A percentile compares a stretch with the other conserved stretches of the same genome.
Conservation (phyloP, 2,888 invertebrate species). For the Acholoe squamosa region DNA sequence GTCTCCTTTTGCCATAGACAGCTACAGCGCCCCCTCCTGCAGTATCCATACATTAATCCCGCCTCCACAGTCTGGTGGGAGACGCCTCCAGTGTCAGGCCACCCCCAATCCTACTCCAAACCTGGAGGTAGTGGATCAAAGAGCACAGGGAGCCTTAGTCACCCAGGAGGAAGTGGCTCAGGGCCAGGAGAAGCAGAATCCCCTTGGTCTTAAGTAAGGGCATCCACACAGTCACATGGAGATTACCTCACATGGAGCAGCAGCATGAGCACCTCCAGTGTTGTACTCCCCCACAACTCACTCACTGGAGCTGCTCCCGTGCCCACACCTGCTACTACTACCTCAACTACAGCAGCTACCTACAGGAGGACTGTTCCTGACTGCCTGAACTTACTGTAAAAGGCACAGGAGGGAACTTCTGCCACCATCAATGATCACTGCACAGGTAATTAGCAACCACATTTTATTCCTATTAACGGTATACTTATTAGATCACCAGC, state of each 20-base stretch:
- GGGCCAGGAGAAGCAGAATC: neutral
- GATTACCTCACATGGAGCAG: neutral
- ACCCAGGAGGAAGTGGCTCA: constrained; percentile 10
- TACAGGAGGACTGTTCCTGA: too few relatives aligned
- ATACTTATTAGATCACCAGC: too few relatives aligned
- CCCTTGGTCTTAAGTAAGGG: neutral
- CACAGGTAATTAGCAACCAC: too few relatives aligned
- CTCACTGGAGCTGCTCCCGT: too few relatives aligned
- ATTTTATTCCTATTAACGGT: too few relatives aligned
- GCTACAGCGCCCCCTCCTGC: constrained; percentile 34
- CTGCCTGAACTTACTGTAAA: too few relatives aligned
- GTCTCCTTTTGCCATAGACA: constrained; percentile 22
- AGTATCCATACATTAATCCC: neutral
- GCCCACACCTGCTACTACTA: too few relatives aligned
- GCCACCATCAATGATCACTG: too few relatives aligned
- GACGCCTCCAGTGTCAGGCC: neutral
- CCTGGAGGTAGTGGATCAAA: too few relatives aligned
- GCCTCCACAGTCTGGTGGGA: neutral
- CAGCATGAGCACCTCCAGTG: neutral
- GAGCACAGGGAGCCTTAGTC: too few relatives aligned
- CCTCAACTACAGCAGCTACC: too few relatives aligned
- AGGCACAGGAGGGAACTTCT: too few relatives aligned
- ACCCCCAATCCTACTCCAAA: constrained; percentile 6
- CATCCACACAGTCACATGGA: neutral
- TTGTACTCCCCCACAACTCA: neutral